Evolutionary conservation across 2,888 invertebrate genomes (phyloP), one percentile per base, ranked within the genome.

Genomic region (Linnaemya vulpina): DNA sequence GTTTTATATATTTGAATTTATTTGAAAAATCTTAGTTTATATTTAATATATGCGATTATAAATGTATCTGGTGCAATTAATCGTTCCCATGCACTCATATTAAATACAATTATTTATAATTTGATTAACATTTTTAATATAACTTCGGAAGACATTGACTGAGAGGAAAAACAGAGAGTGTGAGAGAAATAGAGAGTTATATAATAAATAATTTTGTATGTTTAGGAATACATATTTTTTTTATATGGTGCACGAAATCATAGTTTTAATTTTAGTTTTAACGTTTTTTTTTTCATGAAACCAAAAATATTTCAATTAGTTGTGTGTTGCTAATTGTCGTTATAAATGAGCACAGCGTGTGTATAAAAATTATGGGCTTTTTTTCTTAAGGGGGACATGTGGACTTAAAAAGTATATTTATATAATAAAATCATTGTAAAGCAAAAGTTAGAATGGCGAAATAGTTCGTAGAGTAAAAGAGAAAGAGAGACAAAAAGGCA

Each of bases 61-160:
- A 68, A 74, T 74, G 46, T 80, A 73, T 68, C 30, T 85, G 85
- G 85, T 85, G 85, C 85, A 75, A 79, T 60, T 82, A 82, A 79
- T 85, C 75, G 75, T 75, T 82, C 78, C 78, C 85, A 85, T 85
- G 85, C 85, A 82, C 85, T 82, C 85, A 35, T 60, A 65, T 78
- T 60, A 71, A 85, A 82, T 85, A 81, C 74, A 78, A 30, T 68
- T 68, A 60, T 78, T 65, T 65, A 46, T 63, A 15, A 58, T 73
- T 38, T 68, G n/a, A 15, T 38, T 49, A 49, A 13, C 17, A n/a
- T 10, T 80, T 60, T 70, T 43, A 65, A 71, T 62, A 60, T 58
- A 78, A 78, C 71, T 81, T 79, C 75, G 78, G 71, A 78, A 85
- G 85, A 82, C 85, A 82, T 79, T 85, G 82, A 85, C 71, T 85